Evolutionary conservation across 2,113 vertebrate genomes (phyloP).

Genomic region (Hystrix cristata): DNA sequence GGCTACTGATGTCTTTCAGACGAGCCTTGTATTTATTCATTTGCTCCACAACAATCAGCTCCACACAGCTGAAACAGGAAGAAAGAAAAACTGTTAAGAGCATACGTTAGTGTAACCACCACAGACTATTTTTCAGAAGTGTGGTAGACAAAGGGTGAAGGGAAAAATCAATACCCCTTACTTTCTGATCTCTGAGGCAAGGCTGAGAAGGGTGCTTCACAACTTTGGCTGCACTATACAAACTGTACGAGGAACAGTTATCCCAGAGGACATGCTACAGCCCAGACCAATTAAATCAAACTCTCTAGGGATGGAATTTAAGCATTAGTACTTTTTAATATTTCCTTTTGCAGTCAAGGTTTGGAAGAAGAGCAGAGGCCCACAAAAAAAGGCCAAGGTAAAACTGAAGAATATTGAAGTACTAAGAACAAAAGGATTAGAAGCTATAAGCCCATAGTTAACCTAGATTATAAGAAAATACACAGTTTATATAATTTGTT

Average conservation of each 20-base stretch:
- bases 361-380: constrained; percentile 2
- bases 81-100: constrained; percentile 68
- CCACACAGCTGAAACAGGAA: constrained; percentile 92
- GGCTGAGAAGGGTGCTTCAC: constrained; percentile 7
- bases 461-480: constrained; percentile 22
- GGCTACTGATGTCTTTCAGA: constrained; percentile 97
- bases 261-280: neutral
- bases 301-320: neutral
- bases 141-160: neutral
- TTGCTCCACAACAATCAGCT: constrained; percentile 96
- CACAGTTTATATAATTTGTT: neutral
- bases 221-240: neutral
- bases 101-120: neutral
- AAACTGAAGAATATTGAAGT: constrained; percentile 44
- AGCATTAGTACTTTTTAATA: constrained; percentile 16
- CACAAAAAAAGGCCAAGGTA: neutral
- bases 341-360: constrained; percentile 36
- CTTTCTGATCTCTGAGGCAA: constrained; percentile 3
- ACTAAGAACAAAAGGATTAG: constrained; percentile 38
- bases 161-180: constrained; percentile 35
- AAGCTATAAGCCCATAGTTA: neutral
- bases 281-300: constrained; percentile 39
- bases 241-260: neutral
- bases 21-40: constrained; percentile 98
- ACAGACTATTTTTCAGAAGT: constrained; percentile 23